These are phyloP conservation scores for Emberiza fucata DNA, from an alignment of 2,113 vertebrate genomes.

Conservation along the genomic window DNA sequence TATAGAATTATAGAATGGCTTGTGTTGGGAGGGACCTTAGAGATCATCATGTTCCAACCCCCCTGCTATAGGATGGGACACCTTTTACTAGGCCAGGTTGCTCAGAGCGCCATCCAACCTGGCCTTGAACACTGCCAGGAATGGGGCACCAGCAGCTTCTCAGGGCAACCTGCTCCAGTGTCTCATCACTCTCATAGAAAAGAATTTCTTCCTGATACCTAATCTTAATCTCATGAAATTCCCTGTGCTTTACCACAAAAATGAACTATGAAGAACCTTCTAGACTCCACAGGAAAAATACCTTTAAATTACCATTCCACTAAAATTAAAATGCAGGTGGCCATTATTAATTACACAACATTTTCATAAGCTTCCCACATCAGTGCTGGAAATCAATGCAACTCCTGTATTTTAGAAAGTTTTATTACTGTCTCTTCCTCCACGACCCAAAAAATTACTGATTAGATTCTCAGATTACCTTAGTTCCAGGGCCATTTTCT, in stretches of 20 bases:
- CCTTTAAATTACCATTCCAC: not conserved
- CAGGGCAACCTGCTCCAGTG: not conserved
- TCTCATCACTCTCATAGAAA: not conserved
- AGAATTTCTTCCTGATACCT: not conserved
- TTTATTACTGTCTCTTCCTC: not conserved
- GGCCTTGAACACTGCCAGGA: not conserved
- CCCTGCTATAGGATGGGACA: not conserved
- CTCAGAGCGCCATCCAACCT: not conserved
- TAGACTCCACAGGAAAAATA: not conserved
- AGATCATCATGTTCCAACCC: not conserved
- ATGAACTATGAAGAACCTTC: not conserved
- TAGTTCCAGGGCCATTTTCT: constrained; percentile 49
- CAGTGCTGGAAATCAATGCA: not conserved
- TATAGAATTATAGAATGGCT: not conserved
- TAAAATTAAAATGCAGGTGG: not conserved
- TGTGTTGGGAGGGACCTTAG: rapidly evolving
- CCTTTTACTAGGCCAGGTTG: not conserved
- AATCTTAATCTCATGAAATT: not conserved
- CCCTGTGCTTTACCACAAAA: not conserved
- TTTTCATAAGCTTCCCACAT: not conserved
- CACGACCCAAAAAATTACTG: not conserved
- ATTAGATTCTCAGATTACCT: constrained; percentile 68
- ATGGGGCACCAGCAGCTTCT: not conserved
- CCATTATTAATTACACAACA: not conserved
- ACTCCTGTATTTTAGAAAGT: not conserved